Conservation (phyloP, 2,888 invertebrate species). For the Asteroscopus sphinx region DNA sequence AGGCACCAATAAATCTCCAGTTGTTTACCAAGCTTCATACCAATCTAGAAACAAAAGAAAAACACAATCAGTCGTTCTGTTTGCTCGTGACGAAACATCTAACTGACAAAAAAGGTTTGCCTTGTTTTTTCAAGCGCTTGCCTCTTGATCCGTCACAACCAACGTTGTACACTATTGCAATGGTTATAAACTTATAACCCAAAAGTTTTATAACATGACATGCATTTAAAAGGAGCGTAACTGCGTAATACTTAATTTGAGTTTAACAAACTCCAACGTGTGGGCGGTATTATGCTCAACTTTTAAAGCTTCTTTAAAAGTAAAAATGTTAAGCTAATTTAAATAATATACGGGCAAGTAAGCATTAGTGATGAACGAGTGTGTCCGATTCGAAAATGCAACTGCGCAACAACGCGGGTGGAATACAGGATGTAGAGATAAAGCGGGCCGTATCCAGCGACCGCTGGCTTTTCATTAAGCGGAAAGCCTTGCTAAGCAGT, state of each 20-base stretch:
- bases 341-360: constrained; percentile 38
- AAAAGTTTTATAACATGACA: constrained; percentile 3
- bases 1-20: constrained; percentile 1
- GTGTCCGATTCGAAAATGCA: constrained; percentile 45
- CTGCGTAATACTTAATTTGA: constrained; percentile 10
- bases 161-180: constrained; percentile 8
- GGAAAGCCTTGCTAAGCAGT: constrained; percentile 60
- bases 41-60: constrained; percentile 15
- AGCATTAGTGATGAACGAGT: constrained; percentile 44
- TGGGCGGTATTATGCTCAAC: constrained; percentile 1
- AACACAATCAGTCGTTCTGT: constrained; percentile 4
- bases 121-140: constrained; percentile 4
- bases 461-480: constrained; percentile 61
- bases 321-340: constrained; percentile 33
- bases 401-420: constrained; percentile 30
- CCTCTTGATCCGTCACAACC: constrained; percentile 4
- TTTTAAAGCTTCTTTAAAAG: constrained; percentile 16
- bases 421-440: constrained; percentile 43
- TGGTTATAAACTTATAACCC: constrained; percentile 5
- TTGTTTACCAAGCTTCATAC: constrained; percentile 3
- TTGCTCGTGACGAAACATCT: constrained; percentile 6
- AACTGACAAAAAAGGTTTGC: constrained; percentile 7
- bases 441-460: constrained; percentile 32
- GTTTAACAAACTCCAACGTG: neutral
- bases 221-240: constrained; percentile 1